These are phyloP conservation scores for Liopterus haemorrhoidalis DNA, from an alignment of 2,888 invertebrate species.

Conservation along the genomic window DNA sequence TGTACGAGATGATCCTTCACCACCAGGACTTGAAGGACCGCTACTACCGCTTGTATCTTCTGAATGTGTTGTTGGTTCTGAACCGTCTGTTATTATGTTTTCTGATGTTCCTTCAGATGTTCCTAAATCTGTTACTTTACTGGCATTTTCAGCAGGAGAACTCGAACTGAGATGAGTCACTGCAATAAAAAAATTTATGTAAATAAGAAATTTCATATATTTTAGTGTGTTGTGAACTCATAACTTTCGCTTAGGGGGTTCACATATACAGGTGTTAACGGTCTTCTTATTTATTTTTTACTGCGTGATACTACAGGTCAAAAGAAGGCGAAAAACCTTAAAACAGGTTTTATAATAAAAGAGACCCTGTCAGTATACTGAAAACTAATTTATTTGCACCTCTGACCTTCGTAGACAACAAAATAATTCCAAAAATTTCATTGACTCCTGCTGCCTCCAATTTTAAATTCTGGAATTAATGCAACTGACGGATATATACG, in stretches of 20 bases:
- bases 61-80: slow-evolving; percentile 18
- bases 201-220: slow-evolving; percentile 12
- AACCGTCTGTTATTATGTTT: slow-evolving; percentile 11
- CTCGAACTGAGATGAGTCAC: slow-evolving; percentile 28
- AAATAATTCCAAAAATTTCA: too few relatives aligned
- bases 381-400: too few relatives aligned
- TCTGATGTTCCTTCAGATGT: slow-evolving; percentile 11
- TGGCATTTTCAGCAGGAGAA: slow-evolving; percentile 40
- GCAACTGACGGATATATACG: too few relatives aligned
- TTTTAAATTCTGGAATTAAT: too few relatives aligned
- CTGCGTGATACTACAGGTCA: too few relatives aligned
- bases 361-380: too few relatives aligned
- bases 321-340: too few relatives aligned
- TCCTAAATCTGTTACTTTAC: slow-evolving; percentile 33
- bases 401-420: too few relatives aligned
- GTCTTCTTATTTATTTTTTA: too few relatives aligned
- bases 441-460: too few relatives aligned
- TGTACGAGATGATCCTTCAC: slow-evolving; percentile 17
- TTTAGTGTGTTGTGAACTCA: too few relatives aligned
- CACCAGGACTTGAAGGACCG: background rate
- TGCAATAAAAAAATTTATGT: slow-evolving; percentile 10
- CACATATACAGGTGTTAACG: background rate
- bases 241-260: background rate
- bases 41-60: slow-evolving; percentile 33
- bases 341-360: too few relatives aligned